These are phyloP conservation scores for Macrotis lagotis DNA, from an alignment of 2,113 vertebrate genomes.

Conservation along the genomic window DNA sequence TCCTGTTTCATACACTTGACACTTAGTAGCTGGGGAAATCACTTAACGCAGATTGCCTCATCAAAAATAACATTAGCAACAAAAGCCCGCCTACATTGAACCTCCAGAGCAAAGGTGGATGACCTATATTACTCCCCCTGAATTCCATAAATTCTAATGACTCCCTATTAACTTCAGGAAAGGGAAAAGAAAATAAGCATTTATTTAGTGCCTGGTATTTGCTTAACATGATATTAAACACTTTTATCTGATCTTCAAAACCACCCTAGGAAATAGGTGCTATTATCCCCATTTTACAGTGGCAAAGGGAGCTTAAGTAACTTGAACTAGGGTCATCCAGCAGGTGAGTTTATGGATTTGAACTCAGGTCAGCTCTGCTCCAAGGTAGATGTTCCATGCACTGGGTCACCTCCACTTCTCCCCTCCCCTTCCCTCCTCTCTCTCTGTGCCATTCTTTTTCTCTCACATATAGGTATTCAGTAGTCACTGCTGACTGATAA, in stretches of 20 bases:
- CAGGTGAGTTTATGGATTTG: background rate
- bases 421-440: too few species aligned
- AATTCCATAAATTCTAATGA: background rate
- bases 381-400: background rate
- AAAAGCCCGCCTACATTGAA: too few species aligned
- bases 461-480: background rate
- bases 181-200: background rate
- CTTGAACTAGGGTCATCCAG: background rate
- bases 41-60: too few species aligned
- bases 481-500: background rate
- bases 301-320: background rate
- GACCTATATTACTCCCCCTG: background rate
- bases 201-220: background rate
- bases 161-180: background rate
- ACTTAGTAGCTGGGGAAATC: too few species aligned
- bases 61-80: too few species aligned
- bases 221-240: background rate
- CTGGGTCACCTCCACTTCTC: background rate
- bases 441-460: background rate
- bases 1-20: too few species aligned
- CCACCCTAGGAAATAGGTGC: background rate
- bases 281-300: background rate
- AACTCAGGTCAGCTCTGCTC: background rate
- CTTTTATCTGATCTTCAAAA: background rate
- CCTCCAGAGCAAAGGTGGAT: too few species aligned